Base-by-base conservation (phyloP, 2,113 vertebrate species). In the Chaenocephalus aceratus region DNA sequence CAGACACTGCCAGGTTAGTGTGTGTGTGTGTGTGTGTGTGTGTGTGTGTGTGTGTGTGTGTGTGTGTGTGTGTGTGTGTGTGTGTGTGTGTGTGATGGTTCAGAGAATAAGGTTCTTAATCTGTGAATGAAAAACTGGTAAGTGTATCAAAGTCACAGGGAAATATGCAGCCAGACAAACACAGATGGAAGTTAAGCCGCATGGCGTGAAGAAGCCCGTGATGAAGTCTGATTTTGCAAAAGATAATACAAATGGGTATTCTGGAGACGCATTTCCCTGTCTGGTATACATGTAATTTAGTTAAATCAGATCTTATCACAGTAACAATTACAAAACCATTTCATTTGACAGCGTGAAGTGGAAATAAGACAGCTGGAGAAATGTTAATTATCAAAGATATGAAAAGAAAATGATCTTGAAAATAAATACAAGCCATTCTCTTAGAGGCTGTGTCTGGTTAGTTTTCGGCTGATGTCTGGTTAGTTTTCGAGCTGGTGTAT, bases 1-100 rank as follows among this genome's bases (percentile, higher is more conserved):
- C 89, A 97, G 94, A 89, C 95, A 93, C 87, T 89, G 96, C 73
- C 98, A 98, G 96, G 98, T 99, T 88, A 52, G 94, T 75, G 9
- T 57, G 26, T 59, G 0, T 34, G 16, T 61, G 54, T 64, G 51
- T 36, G 94, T 75, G 9, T 60, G 26, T 59, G 0, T 41, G 63
- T 74, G 41, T 61, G 56, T 59, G 34, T 77, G 57, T 58, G 75
- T 62, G 48, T 67, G 44, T 65, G 51, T 59, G 34, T 76, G 57
- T 48, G 70, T 61, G 58, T 58, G 44, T 56, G 62, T 15, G 9
- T 60, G 51, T 3, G 34, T n/a, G 52, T 15, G 9, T 60, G 94
- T 75, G 9, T 57, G 26, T 59, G 0, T 15, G 9, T 60, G 51
- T 3, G 34, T n/a, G 52, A 18, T 21, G 15, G 16, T 30, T 72